These are phyloP conservation scores for Bubo bubo DNA, from an alignment of 2,113 vertebrate species.

Conservation along the genomic window DNA sequence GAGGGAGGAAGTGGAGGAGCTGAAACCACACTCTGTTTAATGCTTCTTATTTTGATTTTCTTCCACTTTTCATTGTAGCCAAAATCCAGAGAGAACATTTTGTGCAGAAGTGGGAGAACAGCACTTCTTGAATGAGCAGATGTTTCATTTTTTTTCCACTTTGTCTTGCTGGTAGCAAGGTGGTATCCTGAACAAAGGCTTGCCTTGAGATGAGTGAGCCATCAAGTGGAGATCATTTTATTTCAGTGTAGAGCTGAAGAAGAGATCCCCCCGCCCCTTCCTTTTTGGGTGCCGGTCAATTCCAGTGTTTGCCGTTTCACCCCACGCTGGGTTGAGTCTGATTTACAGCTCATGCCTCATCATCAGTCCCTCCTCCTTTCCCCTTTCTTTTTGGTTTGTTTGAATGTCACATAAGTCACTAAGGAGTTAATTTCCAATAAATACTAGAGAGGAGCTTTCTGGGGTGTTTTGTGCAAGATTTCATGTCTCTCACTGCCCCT, in stretches of 20 bases:
- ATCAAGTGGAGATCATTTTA: background rate
- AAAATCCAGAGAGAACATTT: background rate
- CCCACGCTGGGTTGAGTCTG: background rate
- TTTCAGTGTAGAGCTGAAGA: background rate
- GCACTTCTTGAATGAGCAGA: background rate
- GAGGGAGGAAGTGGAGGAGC: background rate
- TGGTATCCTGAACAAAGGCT: background rate
- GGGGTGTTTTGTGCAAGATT: slow-evolving; percentile 73
- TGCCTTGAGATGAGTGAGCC: background rate
- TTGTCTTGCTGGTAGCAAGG: background rate
- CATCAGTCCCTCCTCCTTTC: fast-evolving
- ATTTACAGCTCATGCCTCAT: fast-evolving
- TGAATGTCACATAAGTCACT: background rate
- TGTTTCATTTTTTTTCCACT: background rate
- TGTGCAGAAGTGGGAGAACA: background rate
- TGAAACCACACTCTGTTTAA: background rate
- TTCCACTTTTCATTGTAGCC: background rate
- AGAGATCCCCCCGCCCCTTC: background rate
- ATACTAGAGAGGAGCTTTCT: slow-evolving; percentile 58
- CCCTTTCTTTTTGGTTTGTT: background rate
- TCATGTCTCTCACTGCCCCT: slow-evolving; percentile 78
- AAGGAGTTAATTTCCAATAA: slow-evolving; percentile 58
- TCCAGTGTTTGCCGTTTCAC: background rate
- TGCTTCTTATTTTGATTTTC: background rate
- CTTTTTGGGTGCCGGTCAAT: background rate